These are phyloP conservation scores for Chrysoperla carnea DNA, from an alignment of 1,140 invertebrate genomes.

Conservation along the genomic window DNA sequence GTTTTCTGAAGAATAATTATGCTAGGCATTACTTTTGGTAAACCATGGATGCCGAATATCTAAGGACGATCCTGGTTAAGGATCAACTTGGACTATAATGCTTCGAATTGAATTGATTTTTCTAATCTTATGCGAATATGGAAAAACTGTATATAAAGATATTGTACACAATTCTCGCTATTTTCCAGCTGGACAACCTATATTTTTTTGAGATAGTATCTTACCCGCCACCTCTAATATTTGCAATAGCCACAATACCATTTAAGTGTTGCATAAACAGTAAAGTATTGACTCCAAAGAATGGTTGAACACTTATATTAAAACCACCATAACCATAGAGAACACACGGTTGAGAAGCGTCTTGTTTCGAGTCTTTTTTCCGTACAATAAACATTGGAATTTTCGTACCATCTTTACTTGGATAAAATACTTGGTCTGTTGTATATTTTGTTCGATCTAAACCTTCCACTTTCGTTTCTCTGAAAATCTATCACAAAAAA, in stretches of 20 bases:
- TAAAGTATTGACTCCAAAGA: conserved; percentile 62
- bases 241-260: conserved; percentile 80
- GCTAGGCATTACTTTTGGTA: no score
- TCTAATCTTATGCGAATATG: no score
- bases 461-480: conserved; percentile 67
- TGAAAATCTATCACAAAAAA: conserved; percentile 44
- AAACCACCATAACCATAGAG: conserved; percentile 98
- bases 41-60: no score
- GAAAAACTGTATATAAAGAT: no score
- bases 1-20: no score
- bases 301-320: conserved; percentile 79
- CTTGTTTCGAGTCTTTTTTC: conserved; percentile 46
- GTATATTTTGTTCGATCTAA: conserved; percentile 69
- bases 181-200: no score
- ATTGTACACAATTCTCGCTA: no score
- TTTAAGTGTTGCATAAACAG: conserved; percentile 83
- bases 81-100: no score
- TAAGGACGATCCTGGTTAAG: no score
- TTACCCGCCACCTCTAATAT: conserved; percentile 90
- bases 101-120: no score
- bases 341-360: conserved; percentile 60
- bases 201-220: conserved; percentile 9
- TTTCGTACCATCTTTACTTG: conserved; percentile 86
- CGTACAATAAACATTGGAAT: conserved; percentile 95
- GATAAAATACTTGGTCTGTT: conserved; percentile 84